Base-by-base conservation (phyloP, 1,140 invertebrate species). In the Thaumetopoea pityocampa region DNA sequence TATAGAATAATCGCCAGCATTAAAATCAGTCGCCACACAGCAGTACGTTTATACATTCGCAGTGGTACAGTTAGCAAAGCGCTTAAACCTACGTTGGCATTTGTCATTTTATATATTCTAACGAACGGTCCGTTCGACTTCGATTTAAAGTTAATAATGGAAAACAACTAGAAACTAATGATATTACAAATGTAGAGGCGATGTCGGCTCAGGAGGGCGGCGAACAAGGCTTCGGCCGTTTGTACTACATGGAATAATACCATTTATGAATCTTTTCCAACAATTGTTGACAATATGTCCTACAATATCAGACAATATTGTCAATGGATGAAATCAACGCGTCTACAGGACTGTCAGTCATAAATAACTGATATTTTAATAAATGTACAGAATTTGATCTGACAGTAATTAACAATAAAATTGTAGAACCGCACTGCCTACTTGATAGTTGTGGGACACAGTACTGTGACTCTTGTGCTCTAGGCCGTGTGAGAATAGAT, bases 51-150 rank as follows among this genome's bases (percentile, higher is more conserved):
- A 41, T 41, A 32, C 20, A 41, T 22, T 41, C 37, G 37, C 37
- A 29, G 30, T 24, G 28, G 17, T 15, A 35, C 37, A 32, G 9
- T 6, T 33, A 42, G 40, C 40, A 34, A 41, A 34, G 40, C 40
- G 17, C 40, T 43, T 43, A 43, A 33, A 27, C 26, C 40, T 43
- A 43, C 27, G 27, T 43, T 43, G 40, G 40, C 40, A 43, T 33
- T 43, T 43, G 14, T 27, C 22, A 43, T 33, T 18, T 19, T 19
- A 41, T 18, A 28, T 41, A 41, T 19, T 30, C 19, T 23, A 30
- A 41, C 11, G 20, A 32, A 41, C 18, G 2, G 20, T 27, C 19
- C 18, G 14, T 35, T 35, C 15, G 7, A 4, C 4, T 7, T 19
- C 4, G 18, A 4, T 19, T 19, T 19, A 7, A 4, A 19, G 7